Conservation (phyloP, 2,113 vertebrate genomes). For the Aegypius monachus region DNA sequence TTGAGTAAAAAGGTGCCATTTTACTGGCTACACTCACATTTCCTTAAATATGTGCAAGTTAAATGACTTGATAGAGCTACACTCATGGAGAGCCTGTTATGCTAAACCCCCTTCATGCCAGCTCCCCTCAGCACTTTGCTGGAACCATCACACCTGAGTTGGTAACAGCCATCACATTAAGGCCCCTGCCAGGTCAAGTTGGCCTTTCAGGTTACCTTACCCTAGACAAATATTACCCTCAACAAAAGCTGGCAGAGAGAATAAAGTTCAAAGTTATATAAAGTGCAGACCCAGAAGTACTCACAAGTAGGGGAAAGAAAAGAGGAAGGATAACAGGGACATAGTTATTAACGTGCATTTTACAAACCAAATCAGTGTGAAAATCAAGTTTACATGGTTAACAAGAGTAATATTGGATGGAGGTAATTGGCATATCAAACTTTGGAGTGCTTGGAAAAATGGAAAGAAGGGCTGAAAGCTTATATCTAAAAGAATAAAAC, state of each 20-base stretch:
- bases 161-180: background rate
- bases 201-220: background rate
- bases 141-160: background rate
- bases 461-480: background rate
- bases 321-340: background rate
- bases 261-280: background rate
- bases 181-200: background rate
- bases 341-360: background rate
- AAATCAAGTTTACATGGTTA: constrained; percentile 1
- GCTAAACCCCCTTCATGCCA: background rate
- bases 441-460: background rate
- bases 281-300: background rate
- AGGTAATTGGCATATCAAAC: background rate
- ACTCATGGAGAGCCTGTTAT: background rate
- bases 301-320: background rate
- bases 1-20: background rate
- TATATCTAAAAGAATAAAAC: background rate
- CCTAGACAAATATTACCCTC: background rate
- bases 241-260: background rate
- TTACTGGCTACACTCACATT: background rate
- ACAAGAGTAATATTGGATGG: background rate
- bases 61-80: background rate
- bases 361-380: background rate
- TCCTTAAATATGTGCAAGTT: background rate
- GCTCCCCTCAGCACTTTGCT: background rate